Evolutionary conservation across 92 coral and sea anemone species (phyloP), one percentile per base, ranked within the genome.

Genomic region (Virgularia gustaviana): DNA sequence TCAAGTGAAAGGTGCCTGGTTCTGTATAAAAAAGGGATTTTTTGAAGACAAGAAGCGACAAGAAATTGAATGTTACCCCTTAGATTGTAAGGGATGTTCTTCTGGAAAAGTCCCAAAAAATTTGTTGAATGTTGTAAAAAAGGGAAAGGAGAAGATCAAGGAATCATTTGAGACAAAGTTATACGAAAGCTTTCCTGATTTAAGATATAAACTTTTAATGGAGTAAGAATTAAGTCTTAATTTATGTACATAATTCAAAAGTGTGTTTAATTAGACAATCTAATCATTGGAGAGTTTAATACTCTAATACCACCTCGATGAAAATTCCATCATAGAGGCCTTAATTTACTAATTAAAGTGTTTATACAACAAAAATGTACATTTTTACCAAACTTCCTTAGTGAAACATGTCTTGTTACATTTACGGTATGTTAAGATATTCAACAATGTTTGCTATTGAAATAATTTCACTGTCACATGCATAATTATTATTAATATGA

Each of bases 201-300:
- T 42, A 27, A 64, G 71, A 37, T 64, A 64, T 22, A 64, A 6
- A 37, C 38, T 39, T 39, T 64, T 64, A 64, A 38, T 20, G 55
- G 71, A 22, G 18, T 64, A 64, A 67, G 49, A 41, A 76, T 43
- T 44, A 44, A 61, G 37, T 76, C 63, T 43, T 63, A 28, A 34
- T 72, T 8, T 20, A 76, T 73, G 19, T 72, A 73, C 54, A 44
- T 76, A 57, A 74, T 59, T 22, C 58, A 75, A 4, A 72, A 75
- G 49, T 58, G 23, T 6, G 79, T 56, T n/a, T n/a, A n/a, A n/a
- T n/a, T n/a, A n/a, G n/a, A n/a, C n/a, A 36, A 75, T 60, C 7
- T 61, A 28, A 39, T 51, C 49, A 36, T 75, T 57, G 7, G 4
- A 2, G 49, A 76, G 63, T 73, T 30, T 47, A 51, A 63, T 76